Conservation (phyloP, 2,888 invertebrate genomes). For the Eupithecia dodoneata region DNA sequence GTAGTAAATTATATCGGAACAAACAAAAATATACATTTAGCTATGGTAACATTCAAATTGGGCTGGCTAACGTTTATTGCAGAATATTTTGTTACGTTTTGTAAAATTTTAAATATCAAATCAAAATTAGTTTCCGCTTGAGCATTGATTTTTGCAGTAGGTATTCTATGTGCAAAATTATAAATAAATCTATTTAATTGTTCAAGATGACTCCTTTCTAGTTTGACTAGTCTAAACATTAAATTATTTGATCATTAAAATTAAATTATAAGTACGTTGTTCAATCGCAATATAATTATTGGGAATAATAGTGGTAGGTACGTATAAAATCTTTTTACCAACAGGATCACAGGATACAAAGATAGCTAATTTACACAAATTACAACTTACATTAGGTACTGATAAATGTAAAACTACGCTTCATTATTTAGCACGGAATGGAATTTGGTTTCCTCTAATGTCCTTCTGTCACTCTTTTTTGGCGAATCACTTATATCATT, state of each 20-base stretch:
- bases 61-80: conserved; percentile 36
- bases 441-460: conserved; percentile 70
- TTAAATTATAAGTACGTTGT: conserved; percentile 24
- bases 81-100: conserved; percentile 13
- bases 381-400: conserved; percentile 42
- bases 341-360: conserved; percentile 72
- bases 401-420: conserved; percentile 58
- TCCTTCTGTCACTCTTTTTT: conserved; percentile 78
- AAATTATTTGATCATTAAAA: conserved; percentile 55
- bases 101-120: conserved; percentile 16
- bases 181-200: conserved; percentile 74
- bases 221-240: conserved; percentile 81
- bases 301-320: conserved; percentile 47
- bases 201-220: conserved; percentile 71
- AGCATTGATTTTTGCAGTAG: conserved; percentile 43
- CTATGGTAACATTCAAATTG: conserved; percentile 80
- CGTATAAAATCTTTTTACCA: conserved; percentile 57
- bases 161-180: conserved; percentile 59
- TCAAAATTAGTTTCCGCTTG: conserved; percentile 31
- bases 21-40: conserved; percentile 67
- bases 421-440: conserved; percentile 68
- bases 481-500: conserved; percentile 79
- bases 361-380: conserved; percentile 62
- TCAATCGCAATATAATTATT: conserved; percentile 25
- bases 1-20: conserved; percentile 30